Evolutionary conservation across 2,888 invertebrate genomes (phyloP), one percentile per base, ranked within the genome.

Genomic region (Lumbricus terrestris): DNA sequence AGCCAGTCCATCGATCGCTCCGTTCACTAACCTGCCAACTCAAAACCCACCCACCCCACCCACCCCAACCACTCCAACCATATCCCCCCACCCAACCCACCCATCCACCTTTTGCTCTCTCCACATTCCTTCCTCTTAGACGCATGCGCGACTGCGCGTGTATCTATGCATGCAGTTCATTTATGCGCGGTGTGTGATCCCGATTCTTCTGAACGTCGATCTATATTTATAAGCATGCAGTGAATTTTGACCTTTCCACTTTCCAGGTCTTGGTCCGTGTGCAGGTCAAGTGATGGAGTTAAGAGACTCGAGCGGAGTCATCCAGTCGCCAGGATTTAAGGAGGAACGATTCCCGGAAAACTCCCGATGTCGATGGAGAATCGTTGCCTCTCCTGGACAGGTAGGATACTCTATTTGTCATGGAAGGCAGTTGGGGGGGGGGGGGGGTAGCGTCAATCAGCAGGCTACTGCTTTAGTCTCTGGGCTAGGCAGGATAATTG

Each of bases 351-450:
- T 47, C 69, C 89, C 89, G n/a, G 69, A 89, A n/a, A 69, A 89
- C 37, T n/a, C 89, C 34, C 33, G 34, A 18, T 89, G 89, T 47
- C 37, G 89, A 23, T 89, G 89, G 89, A 34, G 85, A 85, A 85
- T 85, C 23, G 85, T 85, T 37, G 85, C 85, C 23, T 1, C 85
- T 35, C 85, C 6, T 33, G 85, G 85, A 85, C 85, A 85, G 85
- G 85, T 85, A 85, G 23, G 85, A 69, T 29, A 69, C 2, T 23
- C 69, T 4, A 1, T 4, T 3, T 8, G 23, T 16, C 4, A 69
- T 69, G 69, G 4, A 1, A 13, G 16, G 69, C 6, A 69, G n/a
- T n/a, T 69, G 69, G 29, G 69, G 29, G 29, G 29, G 4, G 29
- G 69, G 29, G 69, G 29, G 29, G 29, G 4, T 69, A n/a, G 29